Evolutionary conservation across 2,113 vertebrate genomes (phyloP).

Genomic region (Albula goreensis): DNA sequence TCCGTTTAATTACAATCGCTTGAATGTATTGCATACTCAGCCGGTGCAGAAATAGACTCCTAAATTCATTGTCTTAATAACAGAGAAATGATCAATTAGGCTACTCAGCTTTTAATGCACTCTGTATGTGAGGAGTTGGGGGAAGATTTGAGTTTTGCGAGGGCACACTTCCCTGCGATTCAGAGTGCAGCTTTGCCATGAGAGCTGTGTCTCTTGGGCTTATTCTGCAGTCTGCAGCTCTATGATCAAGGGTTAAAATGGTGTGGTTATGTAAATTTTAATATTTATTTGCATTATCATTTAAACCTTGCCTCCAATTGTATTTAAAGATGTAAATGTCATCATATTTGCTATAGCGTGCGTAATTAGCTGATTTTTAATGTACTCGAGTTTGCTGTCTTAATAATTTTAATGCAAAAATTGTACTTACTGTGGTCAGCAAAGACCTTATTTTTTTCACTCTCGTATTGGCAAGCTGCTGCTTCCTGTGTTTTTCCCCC

Average conservation of each 20-base stretch:
- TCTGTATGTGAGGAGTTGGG: neutral
- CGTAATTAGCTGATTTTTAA: neutral
- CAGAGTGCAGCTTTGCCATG: neutral
- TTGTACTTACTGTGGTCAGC: neutral
- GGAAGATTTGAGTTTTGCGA: neutral
- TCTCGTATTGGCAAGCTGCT: neutral
- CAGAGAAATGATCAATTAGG: conserved; percentile 1
- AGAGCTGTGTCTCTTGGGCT: neutral
- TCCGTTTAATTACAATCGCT: neutral
- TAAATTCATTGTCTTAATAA: neutral
- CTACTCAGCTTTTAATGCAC: neutral
- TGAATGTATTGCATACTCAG: neutral
- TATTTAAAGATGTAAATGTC: neutral
- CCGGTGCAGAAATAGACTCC: neutral
- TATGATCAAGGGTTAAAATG: neutral
- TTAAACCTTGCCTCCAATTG: neutral
- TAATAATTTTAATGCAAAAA: neutral
- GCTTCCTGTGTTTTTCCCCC: neutral
- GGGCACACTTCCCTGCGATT: neutral
- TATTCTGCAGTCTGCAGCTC: neutral
- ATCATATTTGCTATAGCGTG: neutral
- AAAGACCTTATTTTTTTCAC: neutral
- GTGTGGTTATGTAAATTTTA: neutral
- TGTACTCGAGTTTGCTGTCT: neutral
- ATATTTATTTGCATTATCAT: neutral